Base-by-base conservation (phyloP, 2,113 vertebrate species). In the Stigmatopora nigra region DNA sequence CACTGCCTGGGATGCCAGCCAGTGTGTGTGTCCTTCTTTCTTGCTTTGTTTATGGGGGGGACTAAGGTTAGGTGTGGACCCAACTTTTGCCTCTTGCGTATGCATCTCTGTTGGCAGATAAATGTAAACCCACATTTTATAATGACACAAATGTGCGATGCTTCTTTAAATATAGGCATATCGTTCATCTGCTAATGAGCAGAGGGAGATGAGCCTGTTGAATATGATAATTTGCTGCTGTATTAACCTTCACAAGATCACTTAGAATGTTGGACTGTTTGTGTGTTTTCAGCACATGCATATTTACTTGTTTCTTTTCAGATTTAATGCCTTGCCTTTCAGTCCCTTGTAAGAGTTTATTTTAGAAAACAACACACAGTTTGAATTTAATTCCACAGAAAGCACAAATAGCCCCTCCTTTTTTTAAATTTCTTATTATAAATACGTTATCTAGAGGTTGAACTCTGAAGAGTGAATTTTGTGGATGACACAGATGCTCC, bases 161-260 rank as follows among this genome's bases (percentile, higher is more conserved):
- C 92, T 94, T 91, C 92, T 92, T 93, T 94, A 95, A 96, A 94
- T 96, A 93, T 93, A 93, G 92, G 93, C 92, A 93, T 94, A 95
- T 94, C 92, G 92, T 93, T 91, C 92, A 92, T 92, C 93, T 94
- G 92, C 92, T 95, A 93, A 93, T 91, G 92, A 94, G 92, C 88
- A 92, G 89, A 81, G 93, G 93, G 93, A 94, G 94, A 95, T 93
- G 93, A 94, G 93, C 90, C 92, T 92, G 93, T 95, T 95, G 93
- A 95, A 96, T 95, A 97, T 95, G 93, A 87, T 94, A 94, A 97
- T 97, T 95, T 93, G 92, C 93, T 92, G 90, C 91, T 90, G 89
- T 93, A 93, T 94, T 94, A 94, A 92, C 90, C 92, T 95, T 93
- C 91, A 92, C 92, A 94, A 91, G 92, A 92, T 93, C 91, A 90